Conservation (phyloP, 2,888 invertebrate genomes). For the Pachycephus smyrnensis region DNA sequence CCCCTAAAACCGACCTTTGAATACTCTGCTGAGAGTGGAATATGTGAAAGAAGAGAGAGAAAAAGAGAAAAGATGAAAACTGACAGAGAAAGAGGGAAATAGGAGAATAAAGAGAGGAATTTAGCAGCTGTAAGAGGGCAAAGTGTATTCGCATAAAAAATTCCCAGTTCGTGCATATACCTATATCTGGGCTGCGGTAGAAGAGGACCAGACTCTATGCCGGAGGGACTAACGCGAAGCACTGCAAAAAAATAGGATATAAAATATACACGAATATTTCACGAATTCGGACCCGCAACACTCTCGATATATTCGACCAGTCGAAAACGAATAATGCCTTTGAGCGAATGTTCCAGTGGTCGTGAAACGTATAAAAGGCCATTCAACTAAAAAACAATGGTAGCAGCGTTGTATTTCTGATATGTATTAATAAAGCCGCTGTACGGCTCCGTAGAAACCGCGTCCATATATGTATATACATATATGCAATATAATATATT, state of each 20-base stretch:
- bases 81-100: not conserved
- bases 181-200: not conserved
- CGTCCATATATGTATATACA: not conserved
- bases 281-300: not conserved
- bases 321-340: not conserved
- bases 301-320: not conserved
- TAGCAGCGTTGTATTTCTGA: not conserved
- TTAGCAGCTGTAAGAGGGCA: not conserved
- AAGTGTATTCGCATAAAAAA: not conserved
- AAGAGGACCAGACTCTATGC: not conserved
- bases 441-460: not conserved
- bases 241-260: not conserved
- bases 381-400: not conserved
- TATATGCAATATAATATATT: not conserved
- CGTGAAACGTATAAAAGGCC: not conserved
- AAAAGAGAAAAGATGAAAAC: constrained; percentile 7
- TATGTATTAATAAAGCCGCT: not conserved
- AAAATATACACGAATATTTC: not conserved
- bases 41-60: constrained; percentile 5
- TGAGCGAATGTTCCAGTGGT: not conserved
- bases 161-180: not conserved
- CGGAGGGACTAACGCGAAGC: not conserved
- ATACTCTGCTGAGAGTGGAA: constrained; percentile 24
- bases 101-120: not conserved
- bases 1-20: constrained; percentile 11